Conservation (phyloP, 2,797 vertebrate genomes). For the Sebastes oblongus region DNA sequence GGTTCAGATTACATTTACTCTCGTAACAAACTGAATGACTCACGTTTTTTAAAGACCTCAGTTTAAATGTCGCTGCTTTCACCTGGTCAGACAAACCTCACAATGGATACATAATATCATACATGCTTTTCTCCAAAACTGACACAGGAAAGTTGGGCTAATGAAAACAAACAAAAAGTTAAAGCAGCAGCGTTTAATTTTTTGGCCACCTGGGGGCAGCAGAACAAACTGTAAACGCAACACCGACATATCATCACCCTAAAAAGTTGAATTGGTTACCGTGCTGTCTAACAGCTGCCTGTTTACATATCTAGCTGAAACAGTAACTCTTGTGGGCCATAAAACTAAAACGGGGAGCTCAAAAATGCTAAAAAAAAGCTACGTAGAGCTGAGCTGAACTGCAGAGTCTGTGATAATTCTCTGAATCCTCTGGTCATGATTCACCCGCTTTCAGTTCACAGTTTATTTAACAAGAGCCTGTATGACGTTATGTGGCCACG, state of each 20-base stretch:
- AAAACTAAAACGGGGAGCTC: not conserved
- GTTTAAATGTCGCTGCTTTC: constrained; percentile 17
- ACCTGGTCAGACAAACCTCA: constrained; percentile 12
- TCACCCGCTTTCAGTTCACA: not conserved
- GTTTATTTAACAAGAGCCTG: not conserved
- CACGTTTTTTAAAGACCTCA: constrained; percentile 37
- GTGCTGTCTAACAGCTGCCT: not conserved
- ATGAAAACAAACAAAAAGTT: not conserved
- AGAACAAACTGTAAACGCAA: not conserved
- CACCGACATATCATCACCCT: not conserved
- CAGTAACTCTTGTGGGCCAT: not conserved
- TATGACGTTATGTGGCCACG: not conserved
- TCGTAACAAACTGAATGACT: constrained; percentile 53
- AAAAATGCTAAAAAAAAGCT: not conserved
- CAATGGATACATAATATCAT: not conserved
- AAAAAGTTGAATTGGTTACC: not conserved
- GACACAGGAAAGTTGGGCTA: not conserved
- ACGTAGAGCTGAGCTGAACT: not conserved
- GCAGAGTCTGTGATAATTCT: not conserved
- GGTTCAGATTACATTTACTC: constrained; percentile 59
- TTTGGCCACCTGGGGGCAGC: not conserved
- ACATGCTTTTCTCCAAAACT: not conserved
- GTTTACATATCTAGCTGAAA: not conserved
- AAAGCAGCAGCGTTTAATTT: not conserved
- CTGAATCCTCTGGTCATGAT: not conserved